phyloP scores from a whole-genome alignment of 2,888 invertebrate species.

The Synergus itoensis region DNA sequence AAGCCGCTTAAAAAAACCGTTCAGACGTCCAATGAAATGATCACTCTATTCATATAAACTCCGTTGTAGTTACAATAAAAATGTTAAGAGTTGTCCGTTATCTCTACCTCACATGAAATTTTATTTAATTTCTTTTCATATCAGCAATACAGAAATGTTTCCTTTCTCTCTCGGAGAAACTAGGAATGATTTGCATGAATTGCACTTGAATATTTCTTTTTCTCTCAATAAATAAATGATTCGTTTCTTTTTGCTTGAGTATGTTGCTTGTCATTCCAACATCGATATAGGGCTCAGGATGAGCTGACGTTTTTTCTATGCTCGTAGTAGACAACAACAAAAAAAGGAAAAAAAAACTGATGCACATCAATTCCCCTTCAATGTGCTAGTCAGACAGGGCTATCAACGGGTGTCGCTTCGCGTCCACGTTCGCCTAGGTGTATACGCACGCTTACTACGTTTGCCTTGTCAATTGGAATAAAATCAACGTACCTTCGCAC shows the following conservation, averaged over 20 bases:
- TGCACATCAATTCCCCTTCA: background rate
- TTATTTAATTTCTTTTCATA: no score
- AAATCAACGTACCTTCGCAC: constrained; percentile 16
- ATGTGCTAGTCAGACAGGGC: constrained; percentile 25
- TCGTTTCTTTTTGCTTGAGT: background rate
- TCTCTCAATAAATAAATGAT: background rate
- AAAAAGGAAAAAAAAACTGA: background rate
- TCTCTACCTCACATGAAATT: no score
- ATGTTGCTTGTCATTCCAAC: background rate
- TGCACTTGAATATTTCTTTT: background rate
- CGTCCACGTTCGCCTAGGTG: constrained; percentile 9
- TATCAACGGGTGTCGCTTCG: constrained; percentile 17
- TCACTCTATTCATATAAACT: no score
- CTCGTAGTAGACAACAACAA: background rate
- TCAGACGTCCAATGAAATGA: background rate
- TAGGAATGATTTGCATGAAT: no score
- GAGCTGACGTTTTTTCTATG: background rate
- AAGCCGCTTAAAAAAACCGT: background rate
- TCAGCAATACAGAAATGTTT: no score
- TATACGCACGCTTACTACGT: background rate
- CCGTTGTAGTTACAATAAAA: no score
- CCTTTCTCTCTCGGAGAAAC: no score
- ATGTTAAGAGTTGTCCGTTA: no score
- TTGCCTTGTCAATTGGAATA: constrained; percentile 38
- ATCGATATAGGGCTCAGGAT: background rate